Evolutionary conservation across 1,140 invertebrate species (phyloP), one percentile per base, ranked within the genome.

Genomic region (Ceratina japonica): DNA sequence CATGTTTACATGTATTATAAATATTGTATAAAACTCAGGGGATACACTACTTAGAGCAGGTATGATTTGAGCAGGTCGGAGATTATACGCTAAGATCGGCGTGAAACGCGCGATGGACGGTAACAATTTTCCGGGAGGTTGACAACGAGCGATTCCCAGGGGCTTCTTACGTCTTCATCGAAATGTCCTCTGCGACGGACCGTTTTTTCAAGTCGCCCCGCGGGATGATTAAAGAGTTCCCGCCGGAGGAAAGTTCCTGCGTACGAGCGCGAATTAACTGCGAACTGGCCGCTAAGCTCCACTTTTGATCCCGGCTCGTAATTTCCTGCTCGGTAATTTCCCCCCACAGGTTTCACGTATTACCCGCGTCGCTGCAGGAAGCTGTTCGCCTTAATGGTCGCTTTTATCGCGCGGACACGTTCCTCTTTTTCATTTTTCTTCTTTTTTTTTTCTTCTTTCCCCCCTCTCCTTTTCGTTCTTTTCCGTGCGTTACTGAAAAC

Each of bases 241-340:
- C 37, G 54, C n/a, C n/a, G 27, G 20, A 56, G 59, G 20, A 37
- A 71, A 72, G 68, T 72, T 78, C 44, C 31, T 61, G 58, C 24
- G 16, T 20, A 2, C 27, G 44, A 62, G 66, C 51, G 75, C 66
- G 52, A 77, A 77, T 78, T 78, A 72, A 63, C 75, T 64, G 69
- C 69, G 69, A 78, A 78, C 37, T 75, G 59, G 51, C 49, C 44
- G 62, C 76, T 51, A 79, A 75, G 64, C 78, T 75, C 78, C 72
- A 68, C 49, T 68, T 79, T 66, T 66, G 51, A 74, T 69, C 63
- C 51, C 54, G 51, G 74, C 52, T 54, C 24, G 77, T 49, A 74
- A 69, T 59, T 64, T 63, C 54, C 58, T 22, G 59, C 51, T 27
- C 10, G 24, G 51, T 64, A 56, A 65, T 76, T 52, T 66, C n/a